Base-by-base conservation (phyloP, 2,797 vertebrate species). In the Danio kyathit region DNA sequence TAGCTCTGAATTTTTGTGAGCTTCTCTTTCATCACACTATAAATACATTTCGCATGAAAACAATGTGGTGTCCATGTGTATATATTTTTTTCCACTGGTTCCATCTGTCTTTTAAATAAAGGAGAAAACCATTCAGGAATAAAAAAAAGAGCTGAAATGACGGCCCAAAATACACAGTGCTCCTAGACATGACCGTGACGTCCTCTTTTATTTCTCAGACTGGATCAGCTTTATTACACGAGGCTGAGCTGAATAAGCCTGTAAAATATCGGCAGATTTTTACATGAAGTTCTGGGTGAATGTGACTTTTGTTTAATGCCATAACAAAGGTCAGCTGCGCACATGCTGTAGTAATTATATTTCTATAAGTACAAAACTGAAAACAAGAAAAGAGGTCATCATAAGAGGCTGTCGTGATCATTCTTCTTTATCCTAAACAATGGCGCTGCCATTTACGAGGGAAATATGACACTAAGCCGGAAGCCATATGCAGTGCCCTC, bases 121-220 rank as follows among this genome's bases (percentile, higher is more conserved):
- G 93, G 88, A 92, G 93, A 87, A 93, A 91, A 86, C 88, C 89
- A 90, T 91, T 92, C 89, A 90, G 87, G 89, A 92, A 92, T 91
- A 76, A 76, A 66, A 87, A 91, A 78, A 92, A 88, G 83, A 79
- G 80, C 87, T 87, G 84, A 91, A 91, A 91, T 90, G 88, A 90
- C 88, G 71, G 86, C 83, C 87, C 83, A 85, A 87, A 81, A 91
- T 81, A 88, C 90, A 90, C 84, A 71, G 80, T 85, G 88, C 89
- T 90, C 88, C 90, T 87, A 88, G 87, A 90, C 86, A 61, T 82
- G 82, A 78, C 84, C 83, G 80, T 82, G 82, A 88, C 65, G 38
- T 87, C 86, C 57, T 85, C 74, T 79, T 79, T 87, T 85, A 83
- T 89, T 91, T 83, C 80, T 78, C 88, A 85, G 52, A 52, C 67